Evolutionary conservation across 2,113 vertebrate species (phyloP).

Genomic region (Podarcis muralis): DNA sequence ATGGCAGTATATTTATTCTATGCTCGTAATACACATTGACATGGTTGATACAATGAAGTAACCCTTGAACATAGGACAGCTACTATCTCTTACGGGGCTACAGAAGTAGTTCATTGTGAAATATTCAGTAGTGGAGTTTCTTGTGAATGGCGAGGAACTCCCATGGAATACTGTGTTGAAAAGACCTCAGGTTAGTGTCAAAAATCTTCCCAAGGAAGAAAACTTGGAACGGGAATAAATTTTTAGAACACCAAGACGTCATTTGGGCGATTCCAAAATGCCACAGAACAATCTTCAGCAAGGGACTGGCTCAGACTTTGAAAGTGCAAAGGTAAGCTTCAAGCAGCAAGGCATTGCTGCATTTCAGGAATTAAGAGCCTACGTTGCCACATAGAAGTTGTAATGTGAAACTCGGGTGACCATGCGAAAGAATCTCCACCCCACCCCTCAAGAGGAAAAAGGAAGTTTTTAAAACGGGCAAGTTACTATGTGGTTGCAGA

Average conservation of each 20-base stretch:
- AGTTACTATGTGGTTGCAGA: background rate
- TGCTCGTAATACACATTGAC: constrained; percentile 49
- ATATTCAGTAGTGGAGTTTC: constrained; percentile 36
- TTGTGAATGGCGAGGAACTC: constrained; percentile 13
- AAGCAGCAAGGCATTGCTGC: background rate
- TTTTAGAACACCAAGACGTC: background rate
- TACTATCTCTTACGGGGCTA: constrained; percentile 26
- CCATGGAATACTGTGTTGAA: background rate
- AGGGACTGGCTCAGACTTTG: background rate
- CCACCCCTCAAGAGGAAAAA: background rate
- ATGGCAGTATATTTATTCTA: constrained; percentile 62
- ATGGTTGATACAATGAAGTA: constrained; percentile 44
- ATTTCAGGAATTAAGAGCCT: background rate
- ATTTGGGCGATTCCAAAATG: background rate
- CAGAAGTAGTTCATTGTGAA: constrained; percentile 36
- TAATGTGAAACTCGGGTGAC: background rate
- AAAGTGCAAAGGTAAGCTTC: background rate
- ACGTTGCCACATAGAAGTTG: background rate
- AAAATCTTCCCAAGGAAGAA: constrained; percentile 2
- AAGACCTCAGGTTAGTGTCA: constrained; percentile 9
- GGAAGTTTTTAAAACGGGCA: background rate
- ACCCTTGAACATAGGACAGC: constrained; percentile 24
- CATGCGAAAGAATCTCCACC: background rate
- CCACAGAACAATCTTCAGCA: background rate
- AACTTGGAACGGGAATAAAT: constrained; percentile 3